phyloP scores from a whole-genome alignment of 2,888 invertebrate species.

The Cetonia aurata region DNA sequence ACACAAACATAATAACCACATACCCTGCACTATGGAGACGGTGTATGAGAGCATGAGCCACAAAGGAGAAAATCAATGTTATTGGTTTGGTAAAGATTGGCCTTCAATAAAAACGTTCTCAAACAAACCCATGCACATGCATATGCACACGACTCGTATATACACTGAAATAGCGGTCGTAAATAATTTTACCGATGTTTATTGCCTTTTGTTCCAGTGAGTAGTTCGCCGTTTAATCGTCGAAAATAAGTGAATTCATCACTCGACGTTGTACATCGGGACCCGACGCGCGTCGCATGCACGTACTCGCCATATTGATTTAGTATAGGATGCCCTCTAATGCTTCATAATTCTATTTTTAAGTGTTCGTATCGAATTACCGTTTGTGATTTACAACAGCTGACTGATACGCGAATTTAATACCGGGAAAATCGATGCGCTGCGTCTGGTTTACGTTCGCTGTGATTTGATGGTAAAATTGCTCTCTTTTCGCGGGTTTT shows the following conservation, averaged over 20 bases:
- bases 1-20: background rate
- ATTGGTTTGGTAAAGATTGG: constrained; percentile 27
- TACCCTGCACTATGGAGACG: too few relatives aligned
- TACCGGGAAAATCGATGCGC: constrained; percentile 21
- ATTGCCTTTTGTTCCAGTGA: constrained; percentile 40
- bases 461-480: background rate
- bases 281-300: constrained; percentile 15
- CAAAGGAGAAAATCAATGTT: constrained; percentile 21
- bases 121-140: constrained; percentile 30
- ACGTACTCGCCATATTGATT: constrained; percentile 49
- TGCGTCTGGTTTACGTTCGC: constrained; percentile 6
- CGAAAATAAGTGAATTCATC: constrained; percentile 39
- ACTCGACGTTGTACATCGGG: constrained; percentile 27
- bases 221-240: constrained; percentile 34
- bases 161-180: constrained; percentile 31
- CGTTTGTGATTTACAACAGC: constrained; percentile 51
- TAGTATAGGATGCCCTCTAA: constrained; percentile 54
- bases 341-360: constrained; percentile 56
- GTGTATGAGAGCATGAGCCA: background rate
- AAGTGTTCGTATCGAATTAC: constrained; percentile 55
- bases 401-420: constrained; percentile 33
- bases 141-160: constrained; percentile 11
- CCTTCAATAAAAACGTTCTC: constrained; percentile 33
- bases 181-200: constrained; percentile 40
- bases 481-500: background rate